A percentile compares a stretch with the other conserved stretches of the same genome.
These are phyloP conservation scores for Apamea anceps DNA, from an alignment of 2,888 invertebrate genomes.

Conservation along the genomic window DNA sequence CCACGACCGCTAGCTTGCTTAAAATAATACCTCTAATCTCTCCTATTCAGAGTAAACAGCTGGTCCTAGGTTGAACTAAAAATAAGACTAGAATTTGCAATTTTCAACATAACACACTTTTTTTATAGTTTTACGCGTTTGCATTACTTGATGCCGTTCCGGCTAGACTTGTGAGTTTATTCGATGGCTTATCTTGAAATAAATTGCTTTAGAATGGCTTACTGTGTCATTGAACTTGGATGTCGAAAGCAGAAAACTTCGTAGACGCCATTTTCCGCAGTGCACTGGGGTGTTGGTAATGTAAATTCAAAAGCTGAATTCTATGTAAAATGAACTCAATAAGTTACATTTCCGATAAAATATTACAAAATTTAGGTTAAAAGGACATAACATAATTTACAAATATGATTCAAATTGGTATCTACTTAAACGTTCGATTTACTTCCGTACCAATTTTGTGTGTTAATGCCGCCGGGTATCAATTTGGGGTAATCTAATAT, in stretches of 20 bases:
- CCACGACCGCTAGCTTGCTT: slow-evolving; percentile 62
- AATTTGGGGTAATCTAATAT: neutral
- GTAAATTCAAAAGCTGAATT: neutral
- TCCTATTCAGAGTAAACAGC: slow-evolving; percentile 66
- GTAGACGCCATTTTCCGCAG: neutral
- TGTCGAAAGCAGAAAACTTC: neutral
- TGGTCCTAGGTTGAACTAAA: slow-evolving; percentile 63
- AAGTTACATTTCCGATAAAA: neutral
- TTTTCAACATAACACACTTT: slow-evolving; percentile 47
- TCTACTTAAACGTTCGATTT: neutral
- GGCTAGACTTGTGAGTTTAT: neutral
- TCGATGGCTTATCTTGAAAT: neutral
- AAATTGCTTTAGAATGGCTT: neutral
- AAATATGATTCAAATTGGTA: slow-evolving; percentile 15
- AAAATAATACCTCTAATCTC: slow-evolving; percentile 75
- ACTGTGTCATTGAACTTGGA: slow-evolving; percentile 5
- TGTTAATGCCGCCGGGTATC: neutral
- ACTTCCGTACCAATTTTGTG: neutral
- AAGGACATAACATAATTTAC: slow-evolving; percentile 12
- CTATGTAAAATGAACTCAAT: neutral
- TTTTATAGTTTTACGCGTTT: slow-evolving; percentile 29
- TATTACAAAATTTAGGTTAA: slow-evolving; percentile 2
- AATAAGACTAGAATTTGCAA: slow-evolving; percentile 58
- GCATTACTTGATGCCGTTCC: slow-evolving; percentile 17
- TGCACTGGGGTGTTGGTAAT: neutral